Percentiles rank a stretch among this genome's conserved stretches.
Conservation (phyloP, 2,888 invertebrate species). For the Amblyjoppa fuscipennis region DNA sequence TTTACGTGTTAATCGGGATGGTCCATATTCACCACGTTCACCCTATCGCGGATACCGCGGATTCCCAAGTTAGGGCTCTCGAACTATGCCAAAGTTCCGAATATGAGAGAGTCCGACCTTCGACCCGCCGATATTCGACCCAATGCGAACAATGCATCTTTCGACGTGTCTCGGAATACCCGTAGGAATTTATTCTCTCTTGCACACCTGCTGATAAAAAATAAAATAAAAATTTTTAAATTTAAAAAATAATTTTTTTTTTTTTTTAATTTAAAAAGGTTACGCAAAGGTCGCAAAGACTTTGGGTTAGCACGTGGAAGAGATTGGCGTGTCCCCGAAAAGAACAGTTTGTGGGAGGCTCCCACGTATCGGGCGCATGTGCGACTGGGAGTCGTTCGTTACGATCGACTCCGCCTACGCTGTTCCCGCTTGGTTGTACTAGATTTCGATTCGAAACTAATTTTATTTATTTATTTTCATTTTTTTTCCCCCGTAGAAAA, state of each 20-base stretch:
- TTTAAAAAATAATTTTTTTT: too few relatives aligned
- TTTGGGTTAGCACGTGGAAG: conserved; percentile 38
- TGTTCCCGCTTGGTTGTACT: conserved; percentile 56
- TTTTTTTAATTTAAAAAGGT: neutral
- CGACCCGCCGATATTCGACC: neutral
- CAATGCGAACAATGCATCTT: conserved; percentile 20
- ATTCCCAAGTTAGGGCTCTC: conserved; percentile 13
- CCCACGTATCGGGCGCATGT: conserved; percentile 78
- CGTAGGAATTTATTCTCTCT: neutral
- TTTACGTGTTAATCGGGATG: too few relatives aligned
- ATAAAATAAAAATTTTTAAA: too few relatives aligned
- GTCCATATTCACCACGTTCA: too few relatives aligned
- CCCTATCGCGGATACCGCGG: conserved; percentile 11
- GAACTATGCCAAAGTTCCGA: conserved; percentile 60
- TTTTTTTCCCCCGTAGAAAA: neutral
- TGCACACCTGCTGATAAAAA: neutral
- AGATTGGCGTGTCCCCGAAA: conserved; percentile 11
- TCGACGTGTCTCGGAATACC: conserved; percentile 4
- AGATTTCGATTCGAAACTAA: conserved; percentile 4
- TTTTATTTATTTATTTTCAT: neutral
- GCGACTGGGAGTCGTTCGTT: conserved; percentile 73
- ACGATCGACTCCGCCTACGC: conserved; percentile 81
- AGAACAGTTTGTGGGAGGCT: conserved; percentile 76
- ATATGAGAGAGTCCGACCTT: neutral
- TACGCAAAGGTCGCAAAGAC: neutral